These are phyloP conservation scores for Paracanthobrama guichenoti DNA, from an alignment of 2,113 vertebrate species.

Conservation along the genomic window DNA sequence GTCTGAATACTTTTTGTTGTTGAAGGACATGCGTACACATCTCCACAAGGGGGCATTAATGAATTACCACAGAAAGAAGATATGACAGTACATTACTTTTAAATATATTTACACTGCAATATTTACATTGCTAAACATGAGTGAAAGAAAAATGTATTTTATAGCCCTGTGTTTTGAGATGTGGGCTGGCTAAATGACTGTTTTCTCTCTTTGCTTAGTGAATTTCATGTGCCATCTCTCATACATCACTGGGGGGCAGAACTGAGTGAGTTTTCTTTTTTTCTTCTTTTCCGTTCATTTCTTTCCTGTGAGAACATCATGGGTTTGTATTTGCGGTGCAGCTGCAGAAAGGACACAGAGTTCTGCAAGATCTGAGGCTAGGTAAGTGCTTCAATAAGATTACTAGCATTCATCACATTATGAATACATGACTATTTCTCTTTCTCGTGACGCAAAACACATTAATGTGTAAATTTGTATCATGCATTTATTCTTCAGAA, in stretches of 20 bases:
- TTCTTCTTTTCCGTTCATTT: not conserved
- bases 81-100: not conserved
- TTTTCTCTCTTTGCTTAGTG: not conserved
- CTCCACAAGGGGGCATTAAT: slow-evolving; percentile 11
- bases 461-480: not conserved
- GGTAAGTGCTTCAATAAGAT: slow-evolving; percentile 10
- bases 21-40: not conserved
- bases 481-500: not conserved
- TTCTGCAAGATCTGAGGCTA: not conserved
- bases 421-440: not conserved
- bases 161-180: not conserved
- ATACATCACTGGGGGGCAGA: slow-evolving; percentile 55
- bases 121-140: not conserved
- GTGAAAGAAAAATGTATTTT: not conserved
- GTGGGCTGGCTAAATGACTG: not conserved
- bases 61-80: not conserved
- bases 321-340: slow-evolving; percentile 39
- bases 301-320: slow-evolving; percentile 53
- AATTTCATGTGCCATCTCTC: slow-evolving; percentile 49
- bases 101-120: not conserved
- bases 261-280: slow-evolving; percentile 54
- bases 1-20: not conserved
- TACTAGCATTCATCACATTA: not conserved
- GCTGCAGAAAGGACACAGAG: slow-evolving; percentile 36
- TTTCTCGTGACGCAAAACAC: not conserved